Conservation (phyloP, 2,888 invertebrate genomes). For the Esperia sulphurella region DNA sequence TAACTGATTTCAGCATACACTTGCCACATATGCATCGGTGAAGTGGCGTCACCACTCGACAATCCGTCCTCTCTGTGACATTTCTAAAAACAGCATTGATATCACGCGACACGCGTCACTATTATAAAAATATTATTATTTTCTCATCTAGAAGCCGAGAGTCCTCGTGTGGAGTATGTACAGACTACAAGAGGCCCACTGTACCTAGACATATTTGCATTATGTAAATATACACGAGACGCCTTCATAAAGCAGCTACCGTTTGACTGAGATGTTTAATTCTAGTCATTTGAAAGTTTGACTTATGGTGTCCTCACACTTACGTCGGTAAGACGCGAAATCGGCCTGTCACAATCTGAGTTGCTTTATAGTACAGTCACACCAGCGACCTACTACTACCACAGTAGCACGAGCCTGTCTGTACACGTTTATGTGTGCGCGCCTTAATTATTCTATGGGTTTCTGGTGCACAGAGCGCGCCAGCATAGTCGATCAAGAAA, state of each 20-base stretch:
- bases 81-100: neutral
- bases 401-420: too few species aligned
- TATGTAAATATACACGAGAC: slow-evolving; percentile 18
- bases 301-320: neutral
- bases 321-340: neutral
- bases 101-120: neutral
- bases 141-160: slow-evolving; percentile 19
- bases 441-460: too few species aligned
- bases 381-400: too few species aligned
- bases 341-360: too few species aligned
- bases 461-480: too few species aligned
- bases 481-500: too few species aligned
- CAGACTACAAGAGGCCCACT: slow-evolving; percentile 27
- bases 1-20: too few species aligned
- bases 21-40: too few species aligned
- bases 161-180: slow-evolving; percentile 25
- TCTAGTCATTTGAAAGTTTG: too few species aligned
- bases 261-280: slow-evolving; percentile 1
- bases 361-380: too few species aligned
- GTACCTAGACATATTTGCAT: slow-evolving; percentile 26
- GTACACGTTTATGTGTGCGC: too few species aligned
- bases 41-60: too few species aligned
- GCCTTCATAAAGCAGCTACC: slow-evolving; percentile 5
- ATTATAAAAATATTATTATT: slow-evolving; percentile 13
- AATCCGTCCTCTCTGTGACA: neutral